These are phyloP conservation scores for Tyrophagus putrescentiae DNA, from an alignment of 1,140 invertebrate genomes.

Conservation along the genomic window DNA sequence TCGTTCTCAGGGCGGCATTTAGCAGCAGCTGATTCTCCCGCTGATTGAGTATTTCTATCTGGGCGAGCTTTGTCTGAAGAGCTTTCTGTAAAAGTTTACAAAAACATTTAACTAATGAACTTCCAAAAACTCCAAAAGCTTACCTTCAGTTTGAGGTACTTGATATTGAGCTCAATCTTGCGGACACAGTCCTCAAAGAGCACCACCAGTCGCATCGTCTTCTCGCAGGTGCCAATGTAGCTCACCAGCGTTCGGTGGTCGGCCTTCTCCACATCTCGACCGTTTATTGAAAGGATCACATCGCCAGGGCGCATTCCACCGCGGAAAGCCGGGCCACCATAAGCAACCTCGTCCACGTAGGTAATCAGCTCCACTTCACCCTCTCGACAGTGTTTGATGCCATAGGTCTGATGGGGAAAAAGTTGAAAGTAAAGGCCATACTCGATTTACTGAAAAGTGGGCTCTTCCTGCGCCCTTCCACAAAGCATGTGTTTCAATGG, in stretches of 20 bases:
- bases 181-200: constrained; percentile 85
- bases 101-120: background rate
- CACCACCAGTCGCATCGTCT: constrained; percentile 81
- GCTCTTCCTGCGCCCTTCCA: too few relatives aligned
- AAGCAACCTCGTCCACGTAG: constrained; percentile 88
- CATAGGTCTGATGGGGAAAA: constrained; percentile 58
- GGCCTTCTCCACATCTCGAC: constrained; percentile 64
- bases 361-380: constrained; percentile 81
- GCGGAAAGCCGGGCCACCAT: constrained; percentile 68
- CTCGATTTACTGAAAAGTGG: too few relatives aligned
- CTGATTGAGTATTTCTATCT: constrained; percentile 63
- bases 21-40: constrained; percentile 55
- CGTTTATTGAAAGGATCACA: constrained; percentile 85
- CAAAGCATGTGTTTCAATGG: too few relatives aligned
- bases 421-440: background rate
- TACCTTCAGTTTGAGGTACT: constrained; percentile 66
- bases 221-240: constrained; percentile 74
- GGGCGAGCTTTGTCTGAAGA: constrained; percentile 65
- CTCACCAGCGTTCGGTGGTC: constrained; percentile 77
- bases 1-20: background rate
- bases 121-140: too few relatives aligned
- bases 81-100: constrained; percentile 37
- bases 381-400: constrained; percentile 81
- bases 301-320: constrained; percentile 83
- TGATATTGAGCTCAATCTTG: constrained; percentile 78